Evolutionary conservation across 2,113 vertebrate species (phyloP).

Genomic region (Mormyrus lacerda): DNA sequence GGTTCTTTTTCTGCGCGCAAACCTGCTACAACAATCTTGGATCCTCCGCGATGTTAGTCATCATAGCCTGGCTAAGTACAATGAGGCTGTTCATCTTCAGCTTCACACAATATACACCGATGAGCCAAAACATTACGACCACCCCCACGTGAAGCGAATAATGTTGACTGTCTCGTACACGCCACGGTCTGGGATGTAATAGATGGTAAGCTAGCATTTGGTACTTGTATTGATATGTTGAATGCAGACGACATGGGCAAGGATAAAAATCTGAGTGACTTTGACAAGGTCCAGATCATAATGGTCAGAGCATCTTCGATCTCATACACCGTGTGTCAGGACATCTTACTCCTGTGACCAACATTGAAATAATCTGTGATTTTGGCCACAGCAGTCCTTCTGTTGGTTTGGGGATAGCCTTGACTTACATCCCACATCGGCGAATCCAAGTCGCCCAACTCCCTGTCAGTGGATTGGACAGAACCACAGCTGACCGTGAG

Average conservation of each 20-base stretch:
- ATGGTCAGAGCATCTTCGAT: background rate
- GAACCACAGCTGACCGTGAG: background rate
- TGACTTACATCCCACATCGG: background rate
- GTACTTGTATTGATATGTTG: background rate
- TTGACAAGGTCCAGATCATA: background rate
- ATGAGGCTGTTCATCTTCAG: background rate
- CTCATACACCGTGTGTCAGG: background rate
- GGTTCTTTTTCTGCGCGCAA: background rate
- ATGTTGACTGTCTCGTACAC: background rate
- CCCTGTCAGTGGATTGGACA: background rate
- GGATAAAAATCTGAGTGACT: background rate
- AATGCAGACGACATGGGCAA: background rate
- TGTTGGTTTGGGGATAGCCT: too few relatives aligned
- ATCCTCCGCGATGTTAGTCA: background rate
- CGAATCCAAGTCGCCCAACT: background rate
- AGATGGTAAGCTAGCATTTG: background rate
- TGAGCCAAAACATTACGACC: background rate
- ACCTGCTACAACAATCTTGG: background rate
- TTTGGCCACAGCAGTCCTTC: too few relatives aligned
- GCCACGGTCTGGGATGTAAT: background rate
- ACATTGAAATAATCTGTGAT: too few relatives aligned
- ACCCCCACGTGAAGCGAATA: background rate
- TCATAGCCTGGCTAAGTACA: background rate
- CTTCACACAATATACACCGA: background rate
- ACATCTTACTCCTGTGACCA: background rate